phyloP scores from a whole-genome alignment of 1,140 invertebrate genomes.

The Drosophila tristis region DNA sequence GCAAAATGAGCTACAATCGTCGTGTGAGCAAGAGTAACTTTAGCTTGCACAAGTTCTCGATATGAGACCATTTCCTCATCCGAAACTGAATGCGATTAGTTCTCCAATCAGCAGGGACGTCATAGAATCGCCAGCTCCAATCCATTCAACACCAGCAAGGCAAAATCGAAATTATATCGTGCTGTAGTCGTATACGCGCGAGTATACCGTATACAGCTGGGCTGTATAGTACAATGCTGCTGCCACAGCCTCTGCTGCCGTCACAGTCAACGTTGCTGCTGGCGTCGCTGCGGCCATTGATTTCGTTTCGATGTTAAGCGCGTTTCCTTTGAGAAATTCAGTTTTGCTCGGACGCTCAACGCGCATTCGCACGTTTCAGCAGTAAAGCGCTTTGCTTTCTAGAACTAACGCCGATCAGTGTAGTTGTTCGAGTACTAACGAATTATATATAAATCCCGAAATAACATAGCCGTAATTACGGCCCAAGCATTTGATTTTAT shows the following conservation, averaged over 20 bases:
- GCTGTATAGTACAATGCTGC: conserved; percentile 3
- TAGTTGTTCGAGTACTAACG: neutral
- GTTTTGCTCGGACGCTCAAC: conserved; percentile 60
- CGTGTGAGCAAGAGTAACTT: neutral
- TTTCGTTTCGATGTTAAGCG: conserved; percentile 69
- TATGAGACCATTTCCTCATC: neutral
- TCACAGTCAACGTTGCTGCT: conserved; percentile 21
- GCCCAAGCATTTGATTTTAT: conserved; percentile 1
- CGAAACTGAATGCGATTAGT: conserved; percentile 3
- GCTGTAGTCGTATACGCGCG: neutral
- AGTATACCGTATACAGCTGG: neutral
- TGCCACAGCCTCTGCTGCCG: conserved; percentile 29
- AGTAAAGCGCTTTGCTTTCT: conserved; percentile 16
- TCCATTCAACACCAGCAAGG: neutral
- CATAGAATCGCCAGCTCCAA: neutral
- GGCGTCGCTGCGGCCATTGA: conserved; percentile 25
- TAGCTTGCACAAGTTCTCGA: neutral
- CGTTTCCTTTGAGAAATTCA: conserved; percentile 73
- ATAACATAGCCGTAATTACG: neutral
- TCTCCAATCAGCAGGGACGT: neutral
- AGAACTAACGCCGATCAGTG: conserved; percentile 15
- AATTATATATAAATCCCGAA: neutral
- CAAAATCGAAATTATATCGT: conserved; percentile 29
- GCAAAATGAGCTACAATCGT: neutral
- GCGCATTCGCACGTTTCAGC: conserved; percentile 61